Conservation (phyloP, 2,797 vertebrate species). For the Nyctibius grandis region DNA sequence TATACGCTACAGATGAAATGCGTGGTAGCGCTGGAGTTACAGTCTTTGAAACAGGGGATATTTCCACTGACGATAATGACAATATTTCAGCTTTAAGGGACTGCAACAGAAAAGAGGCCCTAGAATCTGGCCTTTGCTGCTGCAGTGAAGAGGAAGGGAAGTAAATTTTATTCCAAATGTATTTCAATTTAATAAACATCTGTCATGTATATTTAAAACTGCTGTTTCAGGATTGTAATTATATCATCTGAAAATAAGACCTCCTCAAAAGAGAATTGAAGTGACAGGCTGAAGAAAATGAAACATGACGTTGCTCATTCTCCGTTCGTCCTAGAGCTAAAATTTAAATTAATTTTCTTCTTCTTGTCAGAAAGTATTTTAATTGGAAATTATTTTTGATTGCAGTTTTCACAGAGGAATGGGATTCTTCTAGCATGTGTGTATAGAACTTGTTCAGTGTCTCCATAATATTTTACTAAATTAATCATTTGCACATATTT, state of each 20-base stretch:
- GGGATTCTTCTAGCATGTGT: background rate
- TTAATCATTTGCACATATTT: slow-evolving; percentile 9
- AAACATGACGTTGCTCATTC: slow-evolving; percentile 61
- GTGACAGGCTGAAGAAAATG: slow-evolving; percentile 68
- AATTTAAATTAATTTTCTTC: slow-evolving; percentile 71
- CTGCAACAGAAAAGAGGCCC: background rate
- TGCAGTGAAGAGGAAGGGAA: background rate
- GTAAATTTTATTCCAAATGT: background rate
- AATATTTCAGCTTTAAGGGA: background rate
- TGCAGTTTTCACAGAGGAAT: slow-evolving; percentile 28
- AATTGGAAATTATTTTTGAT: slow-evolving; percentile 72
- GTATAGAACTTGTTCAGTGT: background rate
- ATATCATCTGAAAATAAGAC: slow-evolving; percentile 67
- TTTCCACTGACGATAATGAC: background rate
- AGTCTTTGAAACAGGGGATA: background rate
- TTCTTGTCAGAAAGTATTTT: slow-evolving; percentile 66
- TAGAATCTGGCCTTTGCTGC: background rate
- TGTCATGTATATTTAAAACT: slow-evolving; percentile 68
- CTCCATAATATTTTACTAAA: slow-evolving; percentile 26
- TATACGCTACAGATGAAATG: background rate
- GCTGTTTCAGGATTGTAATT: slow-evolving; percentile 65
- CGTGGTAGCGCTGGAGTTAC: background rate
- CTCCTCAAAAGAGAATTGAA: slow-evolving; percentile 58
- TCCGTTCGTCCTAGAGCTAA: slow-evolving; percentile 55
- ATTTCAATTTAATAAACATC: slow-evolving; percentile 68